Evolutionary conservation across 2,797 vertebrate species (phyloP), one percentile per base, ranked within the genome.

Genomic region (Rousettus madagascariensis): DNA sequence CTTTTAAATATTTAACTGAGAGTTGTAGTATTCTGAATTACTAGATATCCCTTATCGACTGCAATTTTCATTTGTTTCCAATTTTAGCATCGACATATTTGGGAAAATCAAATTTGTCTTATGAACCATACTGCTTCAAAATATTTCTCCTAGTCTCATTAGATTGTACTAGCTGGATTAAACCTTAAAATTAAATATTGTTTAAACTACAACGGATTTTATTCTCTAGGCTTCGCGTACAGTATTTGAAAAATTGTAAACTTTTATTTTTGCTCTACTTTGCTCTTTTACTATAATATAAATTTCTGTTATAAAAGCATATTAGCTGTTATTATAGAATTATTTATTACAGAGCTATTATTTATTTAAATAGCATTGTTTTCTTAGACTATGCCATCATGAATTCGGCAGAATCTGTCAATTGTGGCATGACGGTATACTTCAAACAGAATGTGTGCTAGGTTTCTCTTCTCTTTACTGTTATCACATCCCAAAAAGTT

Each of bases 21-120:
- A 96, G 15, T 30, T 63, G 17, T 46, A 17, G 15, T 72, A 36
- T 71, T 87, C 13, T 49, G 55, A 92, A 69, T 80, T 72, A 79
- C 55, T 53, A 41, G 38, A 17, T 75, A 80, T 36, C 55, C 49
- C 51, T 65, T 65, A 85, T 22, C 53, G 43, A 43, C 51, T 63
- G 43, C 46, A 51, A 90, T 89, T 72, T 92, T 85, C 46, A 71
- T 74, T 94, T 68, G 15, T 87, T 95, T 95, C 38, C 30, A n/a
- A 9, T 83, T 69, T 86, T 85, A 86, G 80, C 13, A 22, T 66
- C 46, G 41, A 84, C 43, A 8, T 46, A 28, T 77, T 88, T 65
- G 33, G 43, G 36, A 89, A 38, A 91, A 61, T 9, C 72, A 49
- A 92, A 90, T 61, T 51, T 92, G 65, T 92, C 46, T 68, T 46